These are phyloP conservation scores for Chrysotoxum bicinctum DNA, from an alignment of 2,888 invertebrate genomes.

Conservation along the genomic window DNA sequence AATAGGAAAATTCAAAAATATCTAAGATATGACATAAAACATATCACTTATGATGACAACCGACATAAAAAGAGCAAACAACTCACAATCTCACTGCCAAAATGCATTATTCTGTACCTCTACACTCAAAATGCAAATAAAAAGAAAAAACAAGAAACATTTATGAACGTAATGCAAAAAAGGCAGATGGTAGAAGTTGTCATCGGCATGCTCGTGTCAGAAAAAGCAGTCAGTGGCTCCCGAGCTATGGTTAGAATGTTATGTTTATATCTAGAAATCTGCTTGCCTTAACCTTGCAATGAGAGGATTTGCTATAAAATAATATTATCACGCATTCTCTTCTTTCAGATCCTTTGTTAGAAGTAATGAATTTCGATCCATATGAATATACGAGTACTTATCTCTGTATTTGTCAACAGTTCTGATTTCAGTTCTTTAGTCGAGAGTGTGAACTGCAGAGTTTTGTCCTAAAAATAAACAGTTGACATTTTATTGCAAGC, in stretches of 20 bases:
- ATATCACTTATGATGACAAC: constrained; percentile 68
- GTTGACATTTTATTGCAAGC: neutral
- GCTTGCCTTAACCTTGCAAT: constrained; percentile 57
- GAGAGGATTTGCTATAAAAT: constrained; percentile 14
- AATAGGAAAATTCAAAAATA: constrained; percentile 40
- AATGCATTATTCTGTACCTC: constrained; percentile 14
- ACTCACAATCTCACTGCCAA: constrained; percentile 56
- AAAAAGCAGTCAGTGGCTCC: constrained; percentile 34
- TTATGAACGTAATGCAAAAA: constrained; percentile 22
- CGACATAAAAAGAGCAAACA: constrained; percentile 62
- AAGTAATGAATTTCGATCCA: neutral
- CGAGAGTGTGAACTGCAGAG: constrained; percentile 11
- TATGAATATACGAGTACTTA: too few species aligned
- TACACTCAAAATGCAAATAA: neutral
- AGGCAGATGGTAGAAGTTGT: constrained; percentile 53
- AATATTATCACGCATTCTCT: constrained; percentile 7
- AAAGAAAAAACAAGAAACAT: neutral
- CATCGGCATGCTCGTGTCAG: constrained; percentile 11
- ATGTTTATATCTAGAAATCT: neutral
- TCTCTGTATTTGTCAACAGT: constrained; percentile 9
- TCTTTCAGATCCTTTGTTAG: constrained; percentile 38
- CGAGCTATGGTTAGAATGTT: neutral
- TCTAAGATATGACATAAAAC: constrained; percentile 52
- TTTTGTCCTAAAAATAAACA: constrained; percentile 43
- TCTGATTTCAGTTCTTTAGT: neutral